Conservation (phyloP, 2,888 invertebrate species). For the Drosophila borealis region DNA sequence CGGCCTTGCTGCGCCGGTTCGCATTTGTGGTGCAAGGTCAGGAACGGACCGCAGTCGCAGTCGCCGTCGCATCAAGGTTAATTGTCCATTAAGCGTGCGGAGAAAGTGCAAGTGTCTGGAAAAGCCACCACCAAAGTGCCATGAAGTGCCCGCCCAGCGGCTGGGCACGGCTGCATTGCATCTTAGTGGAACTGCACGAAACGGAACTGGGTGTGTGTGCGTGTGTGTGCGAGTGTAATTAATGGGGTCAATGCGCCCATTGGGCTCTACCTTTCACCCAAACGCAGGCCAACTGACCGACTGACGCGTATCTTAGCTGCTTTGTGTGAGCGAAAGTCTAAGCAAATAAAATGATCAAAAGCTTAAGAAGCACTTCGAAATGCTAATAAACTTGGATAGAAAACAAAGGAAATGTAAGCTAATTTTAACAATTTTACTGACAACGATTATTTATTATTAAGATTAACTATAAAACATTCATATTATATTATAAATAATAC, state of each 20-base stretch:
- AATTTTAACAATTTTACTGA: too few relatives aligned
- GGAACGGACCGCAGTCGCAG: conserved; percentile 38
- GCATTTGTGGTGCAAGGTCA: conserved; percentile 60
- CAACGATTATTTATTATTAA: too few relatives aligned
- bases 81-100: conserved; percentile 76
- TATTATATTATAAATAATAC: too few relatives aligned
- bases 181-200: conserved; percentile 48
- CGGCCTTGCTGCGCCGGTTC: conserved; percentile 29
- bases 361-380: not conserved
- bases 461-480: too few relatives aligned
- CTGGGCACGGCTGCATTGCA: conserved; percentile 46
- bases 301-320: conserved; percentile 11
- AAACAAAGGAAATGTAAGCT: not conserved
- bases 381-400: conserved; percentile 5
- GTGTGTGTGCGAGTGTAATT: conserved; percentile 51
- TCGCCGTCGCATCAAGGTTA: conserved; percentile 67
- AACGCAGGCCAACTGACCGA: conserved; percentile 20
- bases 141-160: conserved; percentile 38
- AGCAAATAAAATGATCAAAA: not conserved
- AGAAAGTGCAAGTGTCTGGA: conserved; percentile 80
- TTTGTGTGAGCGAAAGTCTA: not conserved
- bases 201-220: conserved; percentile 22
- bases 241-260: conserved; percentile 76
- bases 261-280: conserved; percentile 38
- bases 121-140: conserved; percentile 63